phyloP scores from a whole-genome alignment of 2,113 vertebrate genomes.

The Himantopus leucocephalus region DNA sequence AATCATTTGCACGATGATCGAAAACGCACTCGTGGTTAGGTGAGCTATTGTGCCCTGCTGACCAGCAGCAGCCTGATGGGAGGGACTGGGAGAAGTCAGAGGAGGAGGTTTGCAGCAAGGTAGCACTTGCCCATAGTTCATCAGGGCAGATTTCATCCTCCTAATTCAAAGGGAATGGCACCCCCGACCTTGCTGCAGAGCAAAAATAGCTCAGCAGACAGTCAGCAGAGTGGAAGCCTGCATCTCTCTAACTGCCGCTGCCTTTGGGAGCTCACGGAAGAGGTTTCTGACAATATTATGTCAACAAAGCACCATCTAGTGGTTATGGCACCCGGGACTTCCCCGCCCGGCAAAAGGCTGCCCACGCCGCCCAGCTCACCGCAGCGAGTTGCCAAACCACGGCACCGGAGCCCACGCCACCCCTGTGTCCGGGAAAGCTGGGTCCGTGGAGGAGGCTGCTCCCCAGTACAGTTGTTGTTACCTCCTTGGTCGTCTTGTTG shows the following conservation, averaged over 20 bases:
- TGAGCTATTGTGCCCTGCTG: background rate
- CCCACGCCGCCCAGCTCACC: background rate
- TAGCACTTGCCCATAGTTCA: background rate
- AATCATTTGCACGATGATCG: background rate
- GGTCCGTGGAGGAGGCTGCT: background rate
- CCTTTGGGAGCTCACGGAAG: background rate
- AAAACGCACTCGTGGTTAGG: background rate
- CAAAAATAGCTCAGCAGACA: background rate
- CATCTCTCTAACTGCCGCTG: background rate
- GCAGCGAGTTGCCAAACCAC: rapidly evolving
- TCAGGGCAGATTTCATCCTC: background rate
- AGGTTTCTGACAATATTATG: background rate
- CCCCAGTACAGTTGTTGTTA: too few relatives aligned
- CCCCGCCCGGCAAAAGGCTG: background rate
- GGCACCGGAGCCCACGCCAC: background rate
- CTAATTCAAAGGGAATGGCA: background rate
- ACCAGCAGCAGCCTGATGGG: background rate
- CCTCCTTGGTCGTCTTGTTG: rapidly evolving
- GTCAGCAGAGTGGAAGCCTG: background rate
- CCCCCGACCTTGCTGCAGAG: background rate
- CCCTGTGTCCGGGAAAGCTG: background rate
- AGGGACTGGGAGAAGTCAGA: background rate
- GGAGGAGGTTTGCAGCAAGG: background rate
- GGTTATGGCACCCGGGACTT: background rate
- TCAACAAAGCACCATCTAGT: constrained; percentile 64